These are phyloP conservation scores for Globodera rostochiensis DNA, from an alignment of 1,140 invertebrate species.

Conservation along the genomic window DNA sequence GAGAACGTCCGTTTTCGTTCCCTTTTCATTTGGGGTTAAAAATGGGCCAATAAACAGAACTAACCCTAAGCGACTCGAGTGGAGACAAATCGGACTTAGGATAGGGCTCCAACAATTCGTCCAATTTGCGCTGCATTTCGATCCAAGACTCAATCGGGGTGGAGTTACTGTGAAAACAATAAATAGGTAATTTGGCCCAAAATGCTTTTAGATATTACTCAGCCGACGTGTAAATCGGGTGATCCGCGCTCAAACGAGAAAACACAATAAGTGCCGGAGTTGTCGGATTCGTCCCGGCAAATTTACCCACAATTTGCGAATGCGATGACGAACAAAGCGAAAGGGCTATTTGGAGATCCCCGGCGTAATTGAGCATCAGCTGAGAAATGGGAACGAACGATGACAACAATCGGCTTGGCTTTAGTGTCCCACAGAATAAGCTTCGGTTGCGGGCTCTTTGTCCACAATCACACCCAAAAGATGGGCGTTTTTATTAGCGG, in stretches of 20 bases:
- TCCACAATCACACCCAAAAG: slow-evolving; percentile 43
- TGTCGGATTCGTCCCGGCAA: slow-evolving; percentile 31
- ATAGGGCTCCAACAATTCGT: slow-evolving; percentile 19
- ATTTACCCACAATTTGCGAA: slow-evolving; percentile 38
- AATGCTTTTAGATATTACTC: neutral
- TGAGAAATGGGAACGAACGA: slow-evolving; percentile 15
- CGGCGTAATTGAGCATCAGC: slow-evolving; percentile 49
- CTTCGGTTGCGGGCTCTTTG: slow-evolving; percentile 34
- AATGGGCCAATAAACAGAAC: neutral
- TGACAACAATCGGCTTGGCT: neutral
- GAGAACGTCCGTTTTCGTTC: neutral
- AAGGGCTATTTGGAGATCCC: slow-evolving; percentile 32
- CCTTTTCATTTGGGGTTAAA: neutral
- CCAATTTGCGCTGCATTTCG: slow-evolving; percentile 30
- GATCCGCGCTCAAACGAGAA: slow-evolving; percentile 33
- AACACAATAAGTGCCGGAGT: slow-evolving; percentile 42
- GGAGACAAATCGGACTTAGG: neutral
- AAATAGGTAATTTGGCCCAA: slow-evolving; percentile 6
- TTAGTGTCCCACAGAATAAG: slow-evolving; percentile 31
- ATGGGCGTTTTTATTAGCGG: neutral
- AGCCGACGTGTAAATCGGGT: slow-evolving; percentile 42
- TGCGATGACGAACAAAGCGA: slow-evolving; percentile 34
- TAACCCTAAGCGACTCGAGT: neutral
- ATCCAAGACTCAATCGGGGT: slow-evolving; percentile 30
- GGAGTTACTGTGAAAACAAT: neutral